phyloP scores from a whole-genome alignment of 2,888 invertebrate genomes.

The Macrophya annulata region DNA sequence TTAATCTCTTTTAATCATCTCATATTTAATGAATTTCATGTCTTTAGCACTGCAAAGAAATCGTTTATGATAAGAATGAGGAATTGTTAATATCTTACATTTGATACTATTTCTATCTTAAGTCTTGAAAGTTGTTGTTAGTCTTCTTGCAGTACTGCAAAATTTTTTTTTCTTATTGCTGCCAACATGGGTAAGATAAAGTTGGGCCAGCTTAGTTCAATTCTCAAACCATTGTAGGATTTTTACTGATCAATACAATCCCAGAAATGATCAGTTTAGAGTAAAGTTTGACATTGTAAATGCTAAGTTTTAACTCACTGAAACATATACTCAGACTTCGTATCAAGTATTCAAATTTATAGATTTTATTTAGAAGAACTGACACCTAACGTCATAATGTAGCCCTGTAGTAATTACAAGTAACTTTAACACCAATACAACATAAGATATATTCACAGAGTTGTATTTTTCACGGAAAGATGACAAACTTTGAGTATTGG shows the following conservation, averaged over 20 bases:
- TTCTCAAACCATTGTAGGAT: background rate
- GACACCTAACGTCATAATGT: slow-evolving; percentile 4
- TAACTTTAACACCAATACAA: slow-evolving; percentile 43
- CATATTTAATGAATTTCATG: background rate
- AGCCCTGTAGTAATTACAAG: slow-evolving; percentile 16
- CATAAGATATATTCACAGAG: slow-evolving; percentile 21
- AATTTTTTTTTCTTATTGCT: background rate
- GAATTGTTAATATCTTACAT: slow-evolving; percentile 19
- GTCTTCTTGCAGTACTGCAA: slow-evolving; percentile 34
- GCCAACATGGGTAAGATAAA: background rate
- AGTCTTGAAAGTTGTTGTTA: slow-evolving; percentile 31
- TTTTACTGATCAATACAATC: background rate
- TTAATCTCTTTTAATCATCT: background rate
- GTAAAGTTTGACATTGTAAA: background rate
- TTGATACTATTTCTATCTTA: background rate
- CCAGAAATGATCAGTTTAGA: background rate
- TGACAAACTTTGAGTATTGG: slow-evolving; percentile 16
- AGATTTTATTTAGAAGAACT: background rate
- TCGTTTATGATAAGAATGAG: background rate
- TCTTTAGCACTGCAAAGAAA: background rate
- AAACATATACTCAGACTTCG: background rate
- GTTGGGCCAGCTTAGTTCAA: background rate
- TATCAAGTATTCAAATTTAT: slow-evolving; percentile 13
- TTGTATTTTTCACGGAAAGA: slow-evolving; percentile 23
- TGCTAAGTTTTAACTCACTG: slow-evolving; percentile 3